Evolutionary conservation across 64 coral and sea anemone species (phyloP), one percentile per base, ranked within the genome.

Genomic region (Montipora foliosa): DNA sequence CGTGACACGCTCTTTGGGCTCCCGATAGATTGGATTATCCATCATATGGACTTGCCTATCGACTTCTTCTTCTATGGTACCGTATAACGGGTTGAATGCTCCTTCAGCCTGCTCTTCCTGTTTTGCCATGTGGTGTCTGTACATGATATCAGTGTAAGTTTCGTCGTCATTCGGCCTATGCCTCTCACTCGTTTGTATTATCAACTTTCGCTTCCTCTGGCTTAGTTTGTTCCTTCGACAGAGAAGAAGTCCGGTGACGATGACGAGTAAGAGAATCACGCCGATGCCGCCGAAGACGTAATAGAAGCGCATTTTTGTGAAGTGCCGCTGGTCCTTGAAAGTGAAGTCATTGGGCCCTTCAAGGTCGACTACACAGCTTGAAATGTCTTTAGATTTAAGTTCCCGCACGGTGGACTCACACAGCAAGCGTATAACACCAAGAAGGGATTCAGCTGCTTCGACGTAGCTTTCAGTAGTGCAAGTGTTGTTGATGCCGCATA

Each of bases 111-210:
- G 68, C 4, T 4, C 44, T 37, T 92, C 80, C 16, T 71, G 62
- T 37, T 37, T 37, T 5, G 90, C 55, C 49, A 84, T 82, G 10
- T 92, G 90, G 50, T 92, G 90, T 55, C 90, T 74, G 37, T 92
- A 75, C 90, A 92, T 92, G 19, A 25, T 75, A 11, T 92, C 90
- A 2, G 80, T 66, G 57, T 74, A 59, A 10, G 74, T 51, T 78
- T 78, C 76, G 29, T 82, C 81, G 1, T 77, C 58, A 62, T 22
- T 92, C 1, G 62, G 71, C 62, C 71, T 45, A 14, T 48, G 45
- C 16, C 82, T 44, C 44, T 92, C 21, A 0, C 60, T 64, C 13
- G 10, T 12, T 16, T 64, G 49, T 46, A 16, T 66, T 21, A 51
- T 73, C 11, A 66, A 75, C 15, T 51, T 59, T 14, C 74, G 68